Evolutionary conservation across 2,888 invertebrate species (phyloP), one percentile per base, ranked within the genome.

Genomic region (Empis stercorea): DNA sequence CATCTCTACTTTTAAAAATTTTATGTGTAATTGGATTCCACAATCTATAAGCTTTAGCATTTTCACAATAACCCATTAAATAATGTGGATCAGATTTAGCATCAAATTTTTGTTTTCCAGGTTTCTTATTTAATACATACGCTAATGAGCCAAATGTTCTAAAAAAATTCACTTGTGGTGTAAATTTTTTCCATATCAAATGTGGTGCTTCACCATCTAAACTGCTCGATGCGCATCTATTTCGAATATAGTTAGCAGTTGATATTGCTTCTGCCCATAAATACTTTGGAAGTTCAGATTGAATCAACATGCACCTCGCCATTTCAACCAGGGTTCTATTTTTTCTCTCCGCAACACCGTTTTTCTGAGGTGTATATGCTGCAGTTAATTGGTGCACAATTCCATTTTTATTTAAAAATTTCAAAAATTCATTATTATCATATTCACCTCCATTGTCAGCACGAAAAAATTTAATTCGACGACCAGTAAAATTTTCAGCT

Each of bases 191-290:
- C 34, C 44, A 48, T 13, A 41, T 11, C 16, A 41, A 30, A 17
- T 30, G 44, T 23, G 44, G 37, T 7, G 36, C 44, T 15, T 4
- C 11, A 13, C 20, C 13, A 16, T 27, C 36, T 15, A 38, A 10
- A 11, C 15, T 14, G 6, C 17, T 40, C 10, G 45, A 16, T 16
- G 44, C 15, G 5, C 16, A 48, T 11, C 42, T n/a, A 45, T 48
- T 45, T 10, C 42, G 17, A n/a, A 48, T 36, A 32, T 44, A 45
- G 10, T 20, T 20, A 9, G 59, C 58, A 10, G 55, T 55, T 14
- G 42, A 46, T 1, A 56, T 50, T 10, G 59, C 59, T 47, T 59
- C 59, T 27, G 54, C 56, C 56, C 59, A 60, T 23, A 55, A 51
- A 7, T 41, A 34, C 20, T 53, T 47, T 9, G 50, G 46, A 10